phyloP scores from a whole-genome alignment of 2,888 invertebrate species.

The Sinhomidia bicolor region DNA sequence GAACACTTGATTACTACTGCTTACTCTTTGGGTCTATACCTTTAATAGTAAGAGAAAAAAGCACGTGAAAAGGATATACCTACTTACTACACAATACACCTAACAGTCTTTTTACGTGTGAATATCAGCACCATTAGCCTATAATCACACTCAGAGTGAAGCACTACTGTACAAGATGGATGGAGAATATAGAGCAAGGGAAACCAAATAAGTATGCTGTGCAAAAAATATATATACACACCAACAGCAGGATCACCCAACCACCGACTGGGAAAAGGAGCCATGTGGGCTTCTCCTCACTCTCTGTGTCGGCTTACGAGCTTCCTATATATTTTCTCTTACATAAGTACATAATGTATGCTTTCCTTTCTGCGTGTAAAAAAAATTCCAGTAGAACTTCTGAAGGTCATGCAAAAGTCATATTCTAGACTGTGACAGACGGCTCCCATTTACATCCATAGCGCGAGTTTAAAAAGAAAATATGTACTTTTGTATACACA shows the following conservation, averaged over 20 bases:
- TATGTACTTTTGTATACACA: too few species aligned
- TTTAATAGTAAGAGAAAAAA: neutral
- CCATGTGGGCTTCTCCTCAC: conserved; percentile 20
- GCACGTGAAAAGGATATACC: neutral
- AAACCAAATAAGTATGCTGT: neutral
- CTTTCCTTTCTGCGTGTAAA: conserved; percentile 43
- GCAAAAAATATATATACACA: neutral
- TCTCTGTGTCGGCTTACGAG: neutral
- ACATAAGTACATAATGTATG: neutral
- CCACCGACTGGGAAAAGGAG: conserved; percentile 22
- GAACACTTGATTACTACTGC: conserved; percentile 1
- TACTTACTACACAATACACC: neutral
- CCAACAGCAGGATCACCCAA: neutral
- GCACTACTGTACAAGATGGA: neutral
- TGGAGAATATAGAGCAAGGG: neutral
- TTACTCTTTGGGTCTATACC: neutral
- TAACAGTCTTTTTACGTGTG: neutral
- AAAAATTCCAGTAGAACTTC: conserved; percentile 61
- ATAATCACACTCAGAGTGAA: neutral
- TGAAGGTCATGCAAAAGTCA: conserved; percentile 61
- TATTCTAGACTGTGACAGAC: conserved; percentile 43
- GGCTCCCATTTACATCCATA: neutral
- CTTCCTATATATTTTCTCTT: neutral
- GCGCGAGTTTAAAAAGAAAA: neutral
- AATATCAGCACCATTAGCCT: neutral